Conservation (phyloP, 2,888 invertebrate genomes). For the Steinernema scapterisci region DNA sequence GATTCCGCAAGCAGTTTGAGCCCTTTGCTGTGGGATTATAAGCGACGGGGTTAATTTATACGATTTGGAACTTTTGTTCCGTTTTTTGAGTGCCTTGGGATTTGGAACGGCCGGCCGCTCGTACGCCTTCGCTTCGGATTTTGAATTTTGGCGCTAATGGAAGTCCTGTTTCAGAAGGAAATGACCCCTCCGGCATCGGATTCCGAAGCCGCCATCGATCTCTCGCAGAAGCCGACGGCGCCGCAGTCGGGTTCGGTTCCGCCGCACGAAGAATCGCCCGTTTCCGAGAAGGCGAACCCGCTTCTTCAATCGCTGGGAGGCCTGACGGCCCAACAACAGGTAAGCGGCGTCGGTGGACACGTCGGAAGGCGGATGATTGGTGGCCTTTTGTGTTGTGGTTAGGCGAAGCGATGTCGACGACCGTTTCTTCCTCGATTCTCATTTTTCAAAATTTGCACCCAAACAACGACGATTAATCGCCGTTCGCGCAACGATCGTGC, state of each 20-base stretch:
- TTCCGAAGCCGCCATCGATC: conserved; percentile 29
- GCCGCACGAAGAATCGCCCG: not conserved
- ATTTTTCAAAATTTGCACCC: conserved; percentile 26
- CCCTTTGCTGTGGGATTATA: too few relatives aligned
- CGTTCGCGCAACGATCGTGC: conserved; percentile 31
- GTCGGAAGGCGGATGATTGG: conserved; percentile 11
- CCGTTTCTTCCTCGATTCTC: conserved; percentile 23
- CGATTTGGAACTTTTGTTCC: too few relatives aligned
- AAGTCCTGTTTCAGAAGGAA: conserved; percentile 1
- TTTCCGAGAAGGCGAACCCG: not conserved
- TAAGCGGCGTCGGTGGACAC: not conserved
- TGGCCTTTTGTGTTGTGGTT: conserved; percentile 24
- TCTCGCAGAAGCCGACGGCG: conserved; percentile 21
- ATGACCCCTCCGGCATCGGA: conserved; percentile 25
- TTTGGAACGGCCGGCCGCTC: not conserved
- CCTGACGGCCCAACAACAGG: conserved; percentile 10
- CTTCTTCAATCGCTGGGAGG: not conserved
- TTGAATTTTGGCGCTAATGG: not conserved
- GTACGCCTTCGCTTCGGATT: not conserved
- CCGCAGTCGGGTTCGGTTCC: not conserved
- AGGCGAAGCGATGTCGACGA: conserved; percentile 18
- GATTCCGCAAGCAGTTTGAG: too few relatives aligned
- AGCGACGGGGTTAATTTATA: too few relatives aligned
- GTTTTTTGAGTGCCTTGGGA: not conserved
- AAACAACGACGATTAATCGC: conserved; percentile 27